Percentiles rank a stretch among this genome's conserved stretches.
Conservation (phyloP, 2,888 invertebrate species). For the Eustalomyia histrio region DNA sequence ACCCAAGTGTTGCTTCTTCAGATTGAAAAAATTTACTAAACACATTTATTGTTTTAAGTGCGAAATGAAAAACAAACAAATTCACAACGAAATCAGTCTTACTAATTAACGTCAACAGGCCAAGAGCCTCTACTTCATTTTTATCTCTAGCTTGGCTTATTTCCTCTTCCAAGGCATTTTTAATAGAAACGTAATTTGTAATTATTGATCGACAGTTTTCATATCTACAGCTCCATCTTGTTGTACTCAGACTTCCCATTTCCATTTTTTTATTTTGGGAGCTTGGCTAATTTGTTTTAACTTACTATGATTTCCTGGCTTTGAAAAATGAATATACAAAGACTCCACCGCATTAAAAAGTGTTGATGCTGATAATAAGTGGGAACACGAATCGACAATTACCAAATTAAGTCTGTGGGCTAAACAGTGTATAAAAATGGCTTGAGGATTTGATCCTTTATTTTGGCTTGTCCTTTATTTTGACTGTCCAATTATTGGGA, state of each 20-base stretch:
- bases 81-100: neutral
- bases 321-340: constrained; percentile 21
- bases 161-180: constrained; percentile 18
- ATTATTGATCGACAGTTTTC: constrained; percentile 3
- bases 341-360: constrained; percentile 25
- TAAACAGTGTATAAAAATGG: no score
- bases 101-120: neutral
- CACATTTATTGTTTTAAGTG: neutral
- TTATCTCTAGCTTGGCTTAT: no score
- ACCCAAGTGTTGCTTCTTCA: no score
- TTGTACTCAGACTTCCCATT: constrained; percentile 10
- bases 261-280: neutral
- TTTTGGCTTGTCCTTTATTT: no score
- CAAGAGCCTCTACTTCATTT: constrained; percentile 8
- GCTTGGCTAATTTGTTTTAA: neutral
- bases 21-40: neutral
- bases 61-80: neutral
- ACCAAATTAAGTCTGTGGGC: constrained; percentile 29
- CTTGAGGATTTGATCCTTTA: no score
- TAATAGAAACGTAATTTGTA: neutral
- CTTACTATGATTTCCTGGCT: constrained; percentile 25
- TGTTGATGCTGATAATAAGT: no score
- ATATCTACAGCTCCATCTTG: constrained; percentile 39
- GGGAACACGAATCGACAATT: constrained; percentile 25
- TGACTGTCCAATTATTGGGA: no score